Evolutionary conservation across 1,140 invertebrate species (phyloP).

Genomic region (Achroia grisella): DNA sequence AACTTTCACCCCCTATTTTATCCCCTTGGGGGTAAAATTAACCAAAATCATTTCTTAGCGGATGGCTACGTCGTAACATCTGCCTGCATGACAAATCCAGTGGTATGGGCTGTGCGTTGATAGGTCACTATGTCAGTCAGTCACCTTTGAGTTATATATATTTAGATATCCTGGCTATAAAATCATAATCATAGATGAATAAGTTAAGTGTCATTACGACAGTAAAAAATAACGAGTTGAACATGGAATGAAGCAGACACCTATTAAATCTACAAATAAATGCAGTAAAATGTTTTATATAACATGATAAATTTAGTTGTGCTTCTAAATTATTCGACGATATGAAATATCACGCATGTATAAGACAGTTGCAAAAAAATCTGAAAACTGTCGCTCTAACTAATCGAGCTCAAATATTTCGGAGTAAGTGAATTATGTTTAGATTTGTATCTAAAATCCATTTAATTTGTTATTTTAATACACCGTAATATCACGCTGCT

Average conservation of each 20-base stretch:
- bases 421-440: not conserved
- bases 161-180: too few species aligned
- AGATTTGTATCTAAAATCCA: too few species aligned
- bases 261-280: not conserved
- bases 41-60: too few species aligned
- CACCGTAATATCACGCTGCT: too few species aligned
- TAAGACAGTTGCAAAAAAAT: conserved; percentile 13
- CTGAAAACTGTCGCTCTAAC: conserved; percentile 2
- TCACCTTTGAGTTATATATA: too few species aligned
- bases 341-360: conserved; percentile 42
- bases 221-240: conserved; percentile 1
- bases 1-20: too few species aligned
- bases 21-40: too few species aligned
- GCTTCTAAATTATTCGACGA: conserved; percentile 12
- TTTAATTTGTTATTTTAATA: too few species aligned
- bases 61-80: too few species aligned
- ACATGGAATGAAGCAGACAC: not conserved
- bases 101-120: too few species aligned
- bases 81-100: too few species aligned
- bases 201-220: conserved; percentile 1
- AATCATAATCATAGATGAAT: not conserved
- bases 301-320: conserved; percentile 14
- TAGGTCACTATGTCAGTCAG: too few species aligned
- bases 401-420: not conserved
- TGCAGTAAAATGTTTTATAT: conserved; percentile 4